These are phyloP conservation scores for Dicyrtoma fusca DNA, from an alignment of 2,888 invertebrate species.

Conservation along the genomic window DNA sequence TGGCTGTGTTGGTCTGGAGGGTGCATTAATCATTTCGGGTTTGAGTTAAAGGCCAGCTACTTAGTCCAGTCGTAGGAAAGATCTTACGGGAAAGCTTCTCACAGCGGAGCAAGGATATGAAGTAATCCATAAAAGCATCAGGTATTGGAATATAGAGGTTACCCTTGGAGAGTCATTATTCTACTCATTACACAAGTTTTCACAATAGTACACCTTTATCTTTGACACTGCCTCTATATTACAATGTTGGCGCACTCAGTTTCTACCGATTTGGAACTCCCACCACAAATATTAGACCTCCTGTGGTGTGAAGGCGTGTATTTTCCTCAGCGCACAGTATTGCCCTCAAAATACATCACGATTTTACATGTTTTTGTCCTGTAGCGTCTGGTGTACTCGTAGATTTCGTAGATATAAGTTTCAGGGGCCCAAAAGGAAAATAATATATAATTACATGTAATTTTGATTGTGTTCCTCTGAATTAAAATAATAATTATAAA, in stretches of 20 bases:
- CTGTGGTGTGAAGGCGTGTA: neutral
- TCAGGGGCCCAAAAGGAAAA: no score
- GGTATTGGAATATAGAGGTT: no score
- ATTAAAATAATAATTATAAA: no score
- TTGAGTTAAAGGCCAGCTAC: constrained; percentile 20
- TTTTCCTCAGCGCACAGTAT: neutral
- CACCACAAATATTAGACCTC: neutral
- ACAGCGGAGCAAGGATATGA: neutral
- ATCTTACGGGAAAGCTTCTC: constrained; percentile 6
- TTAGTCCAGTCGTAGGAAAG: constrained; percentile 1
- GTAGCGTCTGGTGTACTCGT: no score
- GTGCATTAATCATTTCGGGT: constrained; percentile 32
- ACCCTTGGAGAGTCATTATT: constrained; percentile 42
- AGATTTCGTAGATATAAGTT: no score
- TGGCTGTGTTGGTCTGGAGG: constrained; percentile 17
- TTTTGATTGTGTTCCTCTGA: no score
- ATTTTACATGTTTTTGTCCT: neutral
- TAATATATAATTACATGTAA: no score
- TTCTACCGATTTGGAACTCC: constrained; percentile 9
- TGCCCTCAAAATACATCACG: no score
- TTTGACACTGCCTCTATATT: constrained; percentile 24
- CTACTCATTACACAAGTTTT: constrained; percentile 41
- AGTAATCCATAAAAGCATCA: no score
- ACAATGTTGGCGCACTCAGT: constrained; percentile 1
- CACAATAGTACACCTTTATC: constrained; percentile 26